phyloP scores from a whole-genome alignment of 1,140 invertebrate genomes.

The Pantala flavescens region DNA sequence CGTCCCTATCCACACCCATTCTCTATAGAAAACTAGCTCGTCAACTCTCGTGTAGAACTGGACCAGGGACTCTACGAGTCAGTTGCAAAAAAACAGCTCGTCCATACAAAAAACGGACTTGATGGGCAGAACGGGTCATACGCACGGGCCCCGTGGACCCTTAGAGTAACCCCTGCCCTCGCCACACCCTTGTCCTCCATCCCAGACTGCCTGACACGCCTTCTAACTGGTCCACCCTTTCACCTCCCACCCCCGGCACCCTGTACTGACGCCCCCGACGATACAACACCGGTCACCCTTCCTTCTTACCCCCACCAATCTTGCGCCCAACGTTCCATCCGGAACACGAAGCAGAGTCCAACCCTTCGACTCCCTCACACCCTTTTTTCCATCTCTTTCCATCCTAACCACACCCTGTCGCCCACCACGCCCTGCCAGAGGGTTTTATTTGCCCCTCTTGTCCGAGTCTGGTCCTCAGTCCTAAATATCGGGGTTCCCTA shows the following conservation, averaged over 20 bases:
- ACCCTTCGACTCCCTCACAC: not conserved
- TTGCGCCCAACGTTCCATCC: not conserved
- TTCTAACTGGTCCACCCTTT: not conserved
- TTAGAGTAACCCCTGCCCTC: not conserved
- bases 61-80: not conserved
- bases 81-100: constrained; percentile 1
- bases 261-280: not conserved
- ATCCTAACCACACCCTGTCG: not conserved
- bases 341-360: not conserved
- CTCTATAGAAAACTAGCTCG: not conserved
- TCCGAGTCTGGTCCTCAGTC: not conserved
- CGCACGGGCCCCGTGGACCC: not conserved
- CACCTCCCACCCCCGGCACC: not conserved
- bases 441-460: not conserved
- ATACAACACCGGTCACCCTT: not conserved
- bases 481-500: too few relatives aligned
- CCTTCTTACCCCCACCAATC: not conserved
- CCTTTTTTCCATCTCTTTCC: not conserved
- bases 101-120: not conserved
- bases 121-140: constrained; percentile 3
- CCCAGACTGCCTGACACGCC: not conserved
- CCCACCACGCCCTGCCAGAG: not conserved
- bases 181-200: not conserved
- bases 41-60: not conserved
- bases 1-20: not conserved